Evolutionary conservation across 2,888 invertebrate species (phyloP), one percentile per base, ranked within the genome.

Genomic region (Drosophila paramelanica): DNA sequence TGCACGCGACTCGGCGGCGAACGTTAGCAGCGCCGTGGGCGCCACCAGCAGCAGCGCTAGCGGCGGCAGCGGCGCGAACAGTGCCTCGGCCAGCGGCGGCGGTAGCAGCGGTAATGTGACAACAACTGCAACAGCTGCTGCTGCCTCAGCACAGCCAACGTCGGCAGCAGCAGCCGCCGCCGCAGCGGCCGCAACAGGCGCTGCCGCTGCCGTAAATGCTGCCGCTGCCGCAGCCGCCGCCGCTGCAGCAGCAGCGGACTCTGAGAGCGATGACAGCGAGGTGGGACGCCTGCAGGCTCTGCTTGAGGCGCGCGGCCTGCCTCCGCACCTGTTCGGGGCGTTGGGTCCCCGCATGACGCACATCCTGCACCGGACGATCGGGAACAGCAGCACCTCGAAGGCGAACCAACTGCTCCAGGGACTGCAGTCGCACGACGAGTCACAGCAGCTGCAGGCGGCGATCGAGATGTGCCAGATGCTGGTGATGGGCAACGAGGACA

Each of bases 401-500:
- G 98, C 98, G 1, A 98, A 98, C 89, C 98, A 98, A 90, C 93
- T 99, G 50, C 93, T 99, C 46, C 96, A 97, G 79, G 98, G 98
- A 0, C 93, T 99, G 73, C 98, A 98, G 92, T 97, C 98, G 3
- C 96, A 96, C 23, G 98, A 99, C 92, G 98, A 99, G 91, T 98
- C 98, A 8, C 98, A 98, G 90, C 98, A 99, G 92, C 93, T 99
- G 71, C 98, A 98, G 91, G 98, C 98, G 1, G 98, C 98, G 39
- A 98, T 98, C 73, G 98, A 99, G 93, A 98, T 99, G 98, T 98
- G 98, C 92, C 98, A 99, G 93, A 95, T 99, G 93, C 94, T 99
- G 60, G 98, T 99, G 38, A 99, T 99, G 99, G 99, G 99, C 79
- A 99, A 99, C 92, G 99, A 99, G 93, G 99, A 99, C 92, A 98